Base-by-base conservation (phyloP, 2,888 invertebrate genomes). In the Plemyria rubiginata region DNA sequence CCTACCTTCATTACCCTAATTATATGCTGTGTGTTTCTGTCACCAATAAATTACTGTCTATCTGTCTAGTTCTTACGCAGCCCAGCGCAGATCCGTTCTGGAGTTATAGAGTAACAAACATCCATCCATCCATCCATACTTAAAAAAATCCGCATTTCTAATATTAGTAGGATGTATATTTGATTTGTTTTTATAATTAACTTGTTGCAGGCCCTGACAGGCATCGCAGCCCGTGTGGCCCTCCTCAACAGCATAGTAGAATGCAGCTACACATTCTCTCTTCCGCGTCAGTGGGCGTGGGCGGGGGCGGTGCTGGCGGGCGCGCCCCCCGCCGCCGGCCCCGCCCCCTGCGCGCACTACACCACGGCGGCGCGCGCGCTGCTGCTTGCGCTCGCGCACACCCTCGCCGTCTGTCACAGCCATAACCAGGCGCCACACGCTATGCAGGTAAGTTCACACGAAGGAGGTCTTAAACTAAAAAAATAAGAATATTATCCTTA, bases 241-340 rank as follows among this genome's bases (percentile, higher is more conserved):
- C 76, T 91, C 0, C 74, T 92, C 0, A 73, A 76, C 15, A 78
- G 83, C 46, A 72, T 86, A 43, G 72, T 76, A 0, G 74, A 75
- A 43, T 74, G 81, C 53, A 81, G 76, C 2, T 76, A 54, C 28
- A 65, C 77, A 28, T 87, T 85, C 78, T 70, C 64, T 71, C 0
- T 60, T 66, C 55, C 78, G 0, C 75, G 72, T 2, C 88, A 88
- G 71, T 91, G 91, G 90, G 75, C 79, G 61, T 84, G 86, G 79
- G 85, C 85, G 2, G 87, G 80, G 1, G 75, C 73, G 0, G 80
- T 79, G 57, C 80, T 86, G 2, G 77, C 80, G 0, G 62, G 81
- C 0, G 74, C 82, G n/a, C 75, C 83, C 41, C 72, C 71, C 0
- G 60, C 78, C 0, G 62, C 80, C 12, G 78, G 78, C 63, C 40